Evolutionary conservation across 2,797 vertebrate species (phyloP).

Genomic region (Garrulus glandarius): DNA sequence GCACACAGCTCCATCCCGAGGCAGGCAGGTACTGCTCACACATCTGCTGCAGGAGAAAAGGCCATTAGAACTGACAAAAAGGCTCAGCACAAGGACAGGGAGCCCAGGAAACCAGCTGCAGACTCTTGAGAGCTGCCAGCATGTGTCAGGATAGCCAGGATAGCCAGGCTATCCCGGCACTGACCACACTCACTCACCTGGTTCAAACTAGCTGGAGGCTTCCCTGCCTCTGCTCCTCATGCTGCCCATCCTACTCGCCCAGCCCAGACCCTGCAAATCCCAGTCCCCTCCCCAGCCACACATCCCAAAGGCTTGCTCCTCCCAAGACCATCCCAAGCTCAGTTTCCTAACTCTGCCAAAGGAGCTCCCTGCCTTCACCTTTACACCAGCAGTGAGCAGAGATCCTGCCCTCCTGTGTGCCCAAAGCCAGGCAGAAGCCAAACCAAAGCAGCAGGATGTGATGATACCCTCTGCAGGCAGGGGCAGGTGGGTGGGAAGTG

Average conservation of each 20-base stretch:
- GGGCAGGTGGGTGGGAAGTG: not conserved
- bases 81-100: not conserved
- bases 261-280: not conserved
- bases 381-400: not conserved
- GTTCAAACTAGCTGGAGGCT: not conserved
- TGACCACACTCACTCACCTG: not conserved
- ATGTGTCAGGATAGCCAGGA: fast-evolving
- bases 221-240: not conserved
- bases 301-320: not conserved
- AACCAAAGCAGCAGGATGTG: not conserved
- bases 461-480: not conserved
- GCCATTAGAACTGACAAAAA: not conserved
- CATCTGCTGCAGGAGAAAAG: not conserved
- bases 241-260: not conserved
- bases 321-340: not conserved
- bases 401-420: not conserved
- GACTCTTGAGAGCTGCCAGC: fast-evolving
- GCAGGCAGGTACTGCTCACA: not conserved
- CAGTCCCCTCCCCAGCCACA: not conserved
- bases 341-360: not conserved
- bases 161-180: not conserved
- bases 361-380: not conserved
- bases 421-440: not conserved
- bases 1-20: not conserved
- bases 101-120: not conserved